Conservation (phyloP, 1,140 invertebrate species). For the Brachionus angularis region DNA sequence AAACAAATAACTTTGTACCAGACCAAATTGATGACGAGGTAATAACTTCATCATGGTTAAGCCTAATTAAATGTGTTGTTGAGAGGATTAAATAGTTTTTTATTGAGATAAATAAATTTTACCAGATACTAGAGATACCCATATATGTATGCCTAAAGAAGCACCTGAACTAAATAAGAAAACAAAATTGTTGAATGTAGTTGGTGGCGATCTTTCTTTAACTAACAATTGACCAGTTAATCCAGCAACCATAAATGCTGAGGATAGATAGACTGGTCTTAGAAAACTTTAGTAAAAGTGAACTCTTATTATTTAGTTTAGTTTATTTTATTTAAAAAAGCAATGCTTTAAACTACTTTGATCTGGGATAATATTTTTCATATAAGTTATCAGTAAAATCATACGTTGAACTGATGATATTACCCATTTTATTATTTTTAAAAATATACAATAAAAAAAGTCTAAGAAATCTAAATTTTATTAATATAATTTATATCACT, state of each 20-base stretch:
- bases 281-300: not conserved
- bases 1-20: constrained; percentile 17
- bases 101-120: not conserved
- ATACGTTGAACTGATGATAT: constrained; percentile 8
- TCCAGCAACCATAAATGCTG: not conserved
- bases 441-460: too few relatives aligned
- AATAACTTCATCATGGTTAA: constrained; percentile 33
- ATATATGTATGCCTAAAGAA: constrained; percentile 27
- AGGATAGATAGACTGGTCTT: constrained; percentile 3
- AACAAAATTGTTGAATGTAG: constrained; percentile 12
- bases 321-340: too few relatives aligned
- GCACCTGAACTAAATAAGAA: constrained; percentile 1
- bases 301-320: too few relatives aligned
- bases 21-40: constrained; percentile 41
- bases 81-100: too few relatives aligned
- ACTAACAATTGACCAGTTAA: not conserved
- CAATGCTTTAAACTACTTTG: too few relatives aligned
- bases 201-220: not conserved
- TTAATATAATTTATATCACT: too few relatives aligned
- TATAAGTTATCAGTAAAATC: constrained; percentile 2
- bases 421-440: constrained; percentile 5
- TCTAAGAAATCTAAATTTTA: too few relatives aligned
- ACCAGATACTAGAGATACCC: constrained; percentile 36
- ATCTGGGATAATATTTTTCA: constrained; percentile 21
- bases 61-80: too few relatives aligned